phyloP scores from a whole-genome alignment of 2,888 invertebrate species.

The Scaptomyza reducta region DNA sequence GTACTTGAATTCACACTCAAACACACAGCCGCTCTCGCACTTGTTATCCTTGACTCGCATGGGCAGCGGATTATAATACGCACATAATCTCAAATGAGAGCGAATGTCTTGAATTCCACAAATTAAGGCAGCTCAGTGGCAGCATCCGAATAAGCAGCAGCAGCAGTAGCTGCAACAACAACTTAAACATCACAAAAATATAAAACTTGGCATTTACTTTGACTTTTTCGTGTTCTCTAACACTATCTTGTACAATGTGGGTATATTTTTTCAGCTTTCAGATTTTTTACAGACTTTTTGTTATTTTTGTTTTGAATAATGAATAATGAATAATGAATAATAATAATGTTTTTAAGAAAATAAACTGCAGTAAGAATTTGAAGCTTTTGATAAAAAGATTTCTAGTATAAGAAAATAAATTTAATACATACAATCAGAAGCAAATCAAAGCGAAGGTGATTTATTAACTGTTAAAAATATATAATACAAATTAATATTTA shows the following conservation, averaged over 20 bases:
- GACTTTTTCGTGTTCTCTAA: constrained; percentile 18
- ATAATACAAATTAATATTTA: neutral
- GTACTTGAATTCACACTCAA: constrained; percentile 3
- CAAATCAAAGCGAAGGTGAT: too few species aligned
- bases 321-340: too few species aligned
- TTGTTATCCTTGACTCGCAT: constrained; percentile 36
- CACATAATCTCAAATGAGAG: constrained; percentile 73
- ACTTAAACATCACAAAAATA: constrained; percentile 25
- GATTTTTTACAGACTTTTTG: too few species aligned
- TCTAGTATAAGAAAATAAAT: too few species aligned
- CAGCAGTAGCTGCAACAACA: constrained; percentile 12
- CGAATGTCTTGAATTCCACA: constrained; percentile 75
- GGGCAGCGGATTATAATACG: constrained; percentile 69
- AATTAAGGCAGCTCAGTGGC: constrained; percentile 58
- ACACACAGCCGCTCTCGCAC: constrained; percentile 1
- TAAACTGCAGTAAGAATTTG: too few species aligned
- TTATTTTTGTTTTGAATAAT: too few species aligned
- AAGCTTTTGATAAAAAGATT: too few species aligned
- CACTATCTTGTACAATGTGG: constrained; percentile 11
- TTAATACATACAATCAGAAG: too few species aligned
- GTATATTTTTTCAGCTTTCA: neutral
- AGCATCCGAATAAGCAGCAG: constrained; percentile 1
- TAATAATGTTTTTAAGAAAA: too few species aligned
- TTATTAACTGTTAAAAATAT: too few species aligned
- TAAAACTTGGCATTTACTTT: constrained; percentile 47